Evolutionary conservation across 2,797 vertebrate genomes (phyloP).

Genomic region (Acipenser ruthenus): DNA sequence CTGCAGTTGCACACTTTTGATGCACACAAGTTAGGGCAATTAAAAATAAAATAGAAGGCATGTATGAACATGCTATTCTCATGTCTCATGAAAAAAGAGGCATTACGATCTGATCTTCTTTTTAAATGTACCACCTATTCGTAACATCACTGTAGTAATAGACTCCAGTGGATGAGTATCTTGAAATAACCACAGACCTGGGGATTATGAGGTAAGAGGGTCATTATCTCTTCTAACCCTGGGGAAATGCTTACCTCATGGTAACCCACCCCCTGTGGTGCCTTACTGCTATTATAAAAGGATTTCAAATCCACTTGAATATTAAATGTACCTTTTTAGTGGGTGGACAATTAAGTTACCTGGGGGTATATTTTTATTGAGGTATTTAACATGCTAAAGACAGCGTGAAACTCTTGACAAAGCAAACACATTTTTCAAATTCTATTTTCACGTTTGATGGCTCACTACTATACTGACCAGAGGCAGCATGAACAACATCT

Average conservation of each 20-base stretch:
- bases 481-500: too few relatives aligned
- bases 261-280: neutral
- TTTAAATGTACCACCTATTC: too few relatives aligned
- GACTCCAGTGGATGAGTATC: too few relatives aligned
- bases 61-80: too few relatives aligned
- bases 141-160: too few relatives aligned
- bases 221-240: slow-evolving; percentile 12
- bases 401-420: neutral
- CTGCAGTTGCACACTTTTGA: too few relatives aligned
- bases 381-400: neutral
- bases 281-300: neutral
- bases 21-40: too few relatives aligned
- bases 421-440: neutral
- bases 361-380: neutral
- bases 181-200: slow-evolving; percentile 19
- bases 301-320: slow-evolving; percentile 9
- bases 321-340: neutral
- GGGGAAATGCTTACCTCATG: slow-evolving; percentile 21
- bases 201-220: slow-evolving; percentile 21
- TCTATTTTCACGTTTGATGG: neutral
- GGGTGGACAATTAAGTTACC: neutral
- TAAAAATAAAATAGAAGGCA: too few relatives aligned
- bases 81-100: too few relatives aligned
- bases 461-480: neutral
- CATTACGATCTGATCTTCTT: too few relatives aligned